These are phyloP conservation scores for Lepas anatifera DNA, from an alignment of 2,888 invertebrate species.

Conservation along the genomic window DNA sequence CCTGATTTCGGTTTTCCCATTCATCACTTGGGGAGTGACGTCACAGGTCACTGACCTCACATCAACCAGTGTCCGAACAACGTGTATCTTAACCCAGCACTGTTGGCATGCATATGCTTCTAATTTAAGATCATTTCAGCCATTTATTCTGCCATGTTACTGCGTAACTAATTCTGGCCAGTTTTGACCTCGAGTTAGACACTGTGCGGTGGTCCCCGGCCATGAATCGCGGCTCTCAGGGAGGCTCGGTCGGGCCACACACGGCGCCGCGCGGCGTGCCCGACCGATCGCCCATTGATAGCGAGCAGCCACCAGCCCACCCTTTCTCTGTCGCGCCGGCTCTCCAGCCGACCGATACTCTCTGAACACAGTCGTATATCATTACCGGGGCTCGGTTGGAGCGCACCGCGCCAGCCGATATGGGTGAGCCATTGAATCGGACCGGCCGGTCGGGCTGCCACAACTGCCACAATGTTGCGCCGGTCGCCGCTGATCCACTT, in stretches of 20 bases:
- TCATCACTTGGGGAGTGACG: too few species aligned
- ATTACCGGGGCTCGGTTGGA: neutral
- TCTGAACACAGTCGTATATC: neutral
- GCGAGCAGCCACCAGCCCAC: neutral
- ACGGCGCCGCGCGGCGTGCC: neutral
- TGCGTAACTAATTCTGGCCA: too few species aligned
- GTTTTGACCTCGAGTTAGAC: too few species aligned
- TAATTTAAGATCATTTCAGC: too few species aligned
- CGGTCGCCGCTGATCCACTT: neutral
- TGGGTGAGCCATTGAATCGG: neutral
- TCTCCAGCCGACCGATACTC: neutral
- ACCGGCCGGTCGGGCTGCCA: neutral
- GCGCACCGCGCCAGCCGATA: neutral
- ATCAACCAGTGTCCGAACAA: too few species aligned
- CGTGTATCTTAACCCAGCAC: too few species aligned
- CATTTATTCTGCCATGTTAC: too few species aligned
- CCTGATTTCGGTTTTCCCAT: too few species aligned
- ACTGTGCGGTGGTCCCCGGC: too few species aligned
- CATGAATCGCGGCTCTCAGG: too few species aligned
- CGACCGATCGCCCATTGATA: conserved; percentile 6
- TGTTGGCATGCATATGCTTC: too few species aligned
- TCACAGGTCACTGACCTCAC: too few species aligned
- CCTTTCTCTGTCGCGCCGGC: neutral
- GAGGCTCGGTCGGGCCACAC: neutral
- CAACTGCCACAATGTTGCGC: neutral